Evolutionary conservation across 1,140 invertebrate genomes (phyloP).

Genomic region (Caenorhabditis inopinata): DNA sequence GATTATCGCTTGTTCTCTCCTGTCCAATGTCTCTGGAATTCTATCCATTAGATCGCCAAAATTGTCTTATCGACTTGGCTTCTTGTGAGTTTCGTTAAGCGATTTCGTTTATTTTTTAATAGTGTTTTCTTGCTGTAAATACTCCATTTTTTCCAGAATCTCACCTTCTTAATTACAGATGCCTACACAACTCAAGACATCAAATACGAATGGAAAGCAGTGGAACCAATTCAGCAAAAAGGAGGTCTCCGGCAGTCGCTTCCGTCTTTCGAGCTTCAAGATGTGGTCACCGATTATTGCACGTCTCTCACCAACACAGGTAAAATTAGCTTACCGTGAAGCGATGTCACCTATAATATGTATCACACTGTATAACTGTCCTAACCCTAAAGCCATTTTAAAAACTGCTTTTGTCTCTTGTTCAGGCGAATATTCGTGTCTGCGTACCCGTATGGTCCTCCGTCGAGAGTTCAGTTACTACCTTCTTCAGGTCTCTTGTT

Average conservation of each 20-base stretch:
- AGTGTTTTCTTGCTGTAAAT: background rate
- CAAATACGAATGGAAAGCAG: conserved; percentile 79
- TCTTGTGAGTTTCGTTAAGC: conserved; percentile 71
- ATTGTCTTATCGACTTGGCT: conserved; percentile 85
- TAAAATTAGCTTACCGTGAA: conserved; percentile 69
- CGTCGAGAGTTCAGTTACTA: conserved; percentile 69
- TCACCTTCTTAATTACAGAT: conserved; percentile 66
- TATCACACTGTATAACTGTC: background rate
- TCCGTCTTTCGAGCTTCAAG: conserved; percentile 86
- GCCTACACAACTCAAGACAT: conserved; percentile 90
- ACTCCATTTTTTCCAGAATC: background rate
- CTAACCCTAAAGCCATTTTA: background rate
- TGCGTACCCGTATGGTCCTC: conserved; percentile 62
- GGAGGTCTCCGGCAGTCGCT: conserved; percentile 80
- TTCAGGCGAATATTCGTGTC: conserved; percentile 63
- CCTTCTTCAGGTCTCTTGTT: conserved; percentile 66
- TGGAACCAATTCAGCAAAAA: conserved; percentile 90
- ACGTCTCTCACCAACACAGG: conserved; percentile 93
- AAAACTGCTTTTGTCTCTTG: conserved; percentile 19
- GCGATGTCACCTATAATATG: no score
- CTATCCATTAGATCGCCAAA: conserved; percentile 86
- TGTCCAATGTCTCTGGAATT: conserved; percentile 92
- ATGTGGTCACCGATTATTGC: conserved; percentile 86
- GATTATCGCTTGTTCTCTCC: conserved; percentile 85
- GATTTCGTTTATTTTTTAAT: background rate